These are phyloP conservation scores for Glossosoma conforme DNA, from an alignment of 1,140 invertebrate species.

Conservation along the genomic window DNA sequence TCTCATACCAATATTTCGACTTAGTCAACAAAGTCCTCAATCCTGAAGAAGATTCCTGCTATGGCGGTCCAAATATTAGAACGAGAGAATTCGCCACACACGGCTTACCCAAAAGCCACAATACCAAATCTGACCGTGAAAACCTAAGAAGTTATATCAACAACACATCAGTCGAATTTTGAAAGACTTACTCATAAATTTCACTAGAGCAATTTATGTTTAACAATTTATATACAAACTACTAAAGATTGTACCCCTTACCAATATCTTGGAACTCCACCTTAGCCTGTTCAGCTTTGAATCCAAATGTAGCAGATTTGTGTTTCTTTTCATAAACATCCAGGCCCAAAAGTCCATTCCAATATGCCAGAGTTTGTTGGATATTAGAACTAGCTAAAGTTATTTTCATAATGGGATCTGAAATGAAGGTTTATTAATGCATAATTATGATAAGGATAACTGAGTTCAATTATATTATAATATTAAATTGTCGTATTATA, in stretches of 20 bases:
- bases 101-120: neutral
- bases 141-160: too few species aligned
- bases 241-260: constrained; percentile 36
- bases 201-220: neutral
- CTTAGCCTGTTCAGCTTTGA: constrained; percentile 67
- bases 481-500: too few species aligned
- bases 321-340: constrained; percentile 60
- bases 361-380: constrained; percentile 71
- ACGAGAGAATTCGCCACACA: neutral
- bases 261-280: constrained; percentile 70
- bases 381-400: constrained; percentile 76
- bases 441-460: too few species aligned
- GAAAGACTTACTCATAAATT: too few species aligned
- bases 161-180: too few species aligned
- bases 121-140: too few species aligned
- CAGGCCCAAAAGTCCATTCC: constrained; percentile 73
- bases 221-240: neutral
- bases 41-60: too few species aligned
- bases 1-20: too few species aligned
- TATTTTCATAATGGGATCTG: constrained; percentile 82
- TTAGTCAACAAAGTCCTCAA: too few species aligned
- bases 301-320: constrained; percentile 62
- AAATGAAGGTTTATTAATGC: constrained; percentile 33
- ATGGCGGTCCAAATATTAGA: too few species aligned
- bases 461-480: too few species aligned